Evolutionary conservation across 2,113 vertebrate species (phyloP).

Genomic region (Pelvicachromis taeniatus): DNA sequence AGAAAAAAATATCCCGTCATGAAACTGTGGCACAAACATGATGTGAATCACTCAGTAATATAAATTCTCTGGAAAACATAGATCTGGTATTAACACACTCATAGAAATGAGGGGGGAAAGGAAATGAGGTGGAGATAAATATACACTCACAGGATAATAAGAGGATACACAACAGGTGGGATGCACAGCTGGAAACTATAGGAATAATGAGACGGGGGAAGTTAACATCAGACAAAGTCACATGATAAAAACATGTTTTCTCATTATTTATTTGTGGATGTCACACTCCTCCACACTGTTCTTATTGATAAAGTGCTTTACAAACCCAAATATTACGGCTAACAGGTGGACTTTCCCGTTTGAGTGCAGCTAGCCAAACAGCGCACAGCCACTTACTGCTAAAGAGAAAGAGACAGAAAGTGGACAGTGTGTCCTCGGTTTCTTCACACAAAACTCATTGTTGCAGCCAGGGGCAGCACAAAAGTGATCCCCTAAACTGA

Average conservation of each 20-base stretch:
- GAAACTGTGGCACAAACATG: not conserved
- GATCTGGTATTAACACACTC: not conserved
- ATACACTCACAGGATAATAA: not conserved
- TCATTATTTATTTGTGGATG: not conserved
- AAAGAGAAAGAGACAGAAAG: not conserved
- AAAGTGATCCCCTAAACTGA: not conserved
- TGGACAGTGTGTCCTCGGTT: not conserved
- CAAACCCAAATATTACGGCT: too few relatives aligned
- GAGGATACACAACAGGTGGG: not conserved
- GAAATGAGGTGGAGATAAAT: not conserved
- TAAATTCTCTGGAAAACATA: not conserved
- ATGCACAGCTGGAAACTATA: not conserved
- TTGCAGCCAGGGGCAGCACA: not conserved
- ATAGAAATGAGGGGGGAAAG: not conserved
- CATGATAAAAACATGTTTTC: not conserved
- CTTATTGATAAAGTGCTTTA: too few relatives aligned
- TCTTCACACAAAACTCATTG: not conserved
- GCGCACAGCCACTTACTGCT: not conserved
- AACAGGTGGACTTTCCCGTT: not conserved
- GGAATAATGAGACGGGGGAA: not conserved
- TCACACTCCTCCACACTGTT: not conserved
- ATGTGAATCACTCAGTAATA: not conserved
- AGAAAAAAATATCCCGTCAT: not conserved
- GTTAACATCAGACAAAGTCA: not conserved
- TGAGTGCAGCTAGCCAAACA: not conserved